A percentile compares a stretch with the other conserved stretches of the same genome.
These are phyloP conservation scores for Neuroterus valhalla DNA, from an alignment of 1,140 invertebrate species.

Conservation along the genomic window DNA sequence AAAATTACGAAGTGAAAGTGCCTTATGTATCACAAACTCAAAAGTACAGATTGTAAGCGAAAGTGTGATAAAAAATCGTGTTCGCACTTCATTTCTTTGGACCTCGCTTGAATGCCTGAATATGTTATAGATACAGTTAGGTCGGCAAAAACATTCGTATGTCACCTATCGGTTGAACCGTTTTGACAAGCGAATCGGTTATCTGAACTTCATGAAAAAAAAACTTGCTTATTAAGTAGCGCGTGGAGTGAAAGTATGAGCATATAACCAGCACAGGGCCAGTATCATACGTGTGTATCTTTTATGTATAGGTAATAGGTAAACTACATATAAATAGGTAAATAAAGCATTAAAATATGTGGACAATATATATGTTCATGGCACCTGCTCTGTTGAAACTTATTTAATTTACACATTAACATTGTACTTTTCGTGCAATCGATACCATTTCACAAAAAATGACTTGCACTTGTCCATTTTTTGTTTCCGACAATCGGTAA, in stretches of 20 bases:
- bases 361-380: background rate
- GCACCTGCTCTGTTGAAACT: background rate
- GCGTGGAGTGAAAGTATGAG: slow-evolving; percentile 23
- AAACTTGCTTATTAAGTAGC: slow-evolving; percentile 12
- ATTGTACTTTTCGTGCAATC: slow-evolving; percentile 6
- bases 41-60: background rate
- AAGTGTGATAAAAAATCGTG: background rate
- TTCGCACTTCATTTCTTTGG: background rate
- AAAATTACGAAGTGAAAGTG: slow-evolving; percentile 21
- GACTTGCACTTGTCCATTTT: background rate
- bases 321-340: slow-evolving; percentile 5
- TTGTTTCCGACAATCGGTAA: background rate
- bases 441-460: background rate
- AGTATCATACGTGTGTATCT: slow-evolving; percentile 1
- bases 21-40: background rate
- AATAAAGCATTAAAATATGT: background rate
- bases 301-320: background rate
- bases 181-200: slow-evolving; percentile 17
- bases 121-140: slow-evolving; percentile 14
- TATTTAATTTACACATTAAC: background rate
- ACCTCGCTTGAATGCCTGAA: background rate
- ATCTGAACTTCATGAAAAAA: background rate
- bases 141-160: background rate
- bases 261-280: slow-evolving; percentile 4
- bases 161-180: background rate